These are phyloP conservation scores for Aphidius ervi DNA, from an alignment of 1,140 invertebrate genomes.

Conservation along the genomic window DNA sequence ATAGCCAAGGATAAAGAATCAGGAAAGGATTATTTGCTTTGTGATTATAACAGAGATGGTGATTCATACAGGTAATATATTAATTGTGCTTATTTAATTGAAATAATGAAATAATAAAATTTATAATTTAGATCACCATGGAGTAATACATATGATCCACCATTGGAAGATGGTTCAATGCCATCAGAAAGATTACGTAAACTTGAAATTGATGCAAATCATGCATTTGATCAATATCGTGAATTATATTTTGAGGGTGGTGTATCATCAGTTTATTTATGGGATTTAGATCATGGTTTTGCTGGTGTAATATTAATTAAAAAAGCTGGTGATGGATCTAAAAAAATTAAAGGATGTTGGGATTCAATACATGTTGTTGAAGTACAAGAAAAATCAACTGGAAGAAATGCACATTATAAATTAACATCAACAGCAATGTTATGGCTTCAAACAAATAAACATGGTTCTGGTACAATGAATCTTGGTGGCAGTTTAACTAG, in stretches of 20 bases:
- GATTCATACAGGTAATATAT: slow-evolving; percentile 86
- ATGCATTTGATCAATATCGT: slow-evolving; percentile 97
- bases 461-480: slow-evolving; percentile 96
- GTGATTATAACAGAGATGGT: slow-evolving; percentile 99
- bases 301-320: slow-evolving; percentile 99
- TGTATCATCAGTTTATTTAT: slow-evolving; percentile 97
- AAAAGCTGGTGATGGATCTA: slow-evolving; percentile 94
- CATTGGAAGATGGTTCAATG: slow-evolving; percentile 96
- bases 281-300: slow-evolving; percentile 99
- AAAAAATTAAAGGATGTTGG: slow-evolving; percentile 99
- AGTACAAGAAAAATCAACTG: slow-evolving; percentile 92
- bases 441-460: slow-evolving; percentile 97
- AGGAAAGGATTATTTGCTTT: slow-evolving; percentile 95
- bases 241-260: slow-evolving; percentile 99
- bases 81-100: no score
- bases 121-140: slow-evolving; percentile 82
- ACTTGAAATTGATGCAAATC: slow-evolving; percentile 96
- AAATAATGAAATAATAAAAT: neutral
- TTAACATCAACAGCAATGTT: slow-evolving; percentile 98
- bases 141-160: slow-evolving; percentile 98
- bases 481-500: slow-evolving; percentile 95
- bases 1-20: slow-evolving; percentile 91
- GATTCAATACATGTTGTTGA: slow-evolving; percentile 99
- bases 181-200: slow-evolving; percentile 94
- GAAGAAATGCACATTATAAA: slow-evolving; percentile 95